Percentiles rank a stretch among this genome's conserved stretches.
Evolutionary conservation across 2,888 invertebrate species (phyloP).

Genomic region (Dicranocentrus wangi): DNA sequence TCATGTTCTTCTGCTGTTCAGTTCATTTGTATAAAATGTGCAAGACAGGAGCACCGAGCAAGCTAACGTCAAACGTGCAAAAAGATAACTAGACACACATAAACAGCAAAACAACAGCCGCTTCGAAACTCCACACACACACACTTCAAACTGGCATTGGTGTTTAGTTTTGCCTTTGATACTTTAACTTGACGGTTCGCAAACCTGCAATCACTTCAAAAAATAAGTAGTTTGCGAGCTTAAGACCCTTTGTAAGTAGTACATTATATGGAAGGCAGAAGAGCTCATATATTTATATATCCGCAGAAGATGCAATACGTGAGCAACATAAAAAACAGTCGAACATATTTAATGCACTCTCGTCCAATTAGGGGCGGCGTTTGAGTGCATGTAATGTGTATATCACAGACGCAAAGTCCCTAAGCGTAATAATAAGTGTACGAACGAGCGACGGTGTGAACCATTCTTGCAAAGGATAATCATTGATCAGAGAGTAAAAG

Average conservation of each 20-base stretch:
- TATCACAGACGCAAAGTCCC: background rate
- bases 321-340: too few relatives aligned
- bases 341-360: background rate
- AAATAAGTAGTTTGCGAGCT: too few relatives aligned
- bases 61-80: slow-evolving; percentile 4
- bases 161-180: background rate
- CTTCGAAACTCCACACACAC: background rate
- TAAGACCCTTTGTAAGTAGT: too few relatives aligned
- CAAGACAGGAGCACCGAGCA: background rate
- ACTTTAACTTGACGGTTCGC: slow-evolving; percentile 3
- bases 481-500: slow-evolving; percentile 14
- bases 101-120: background rate
- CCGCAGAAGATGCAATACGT: too few relatives aligned
- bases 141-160: background rate
- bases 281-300: too few relatives aligned
- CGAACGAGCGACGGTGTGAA: background rate
- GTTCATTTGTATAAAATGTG: too few relatives aligned
- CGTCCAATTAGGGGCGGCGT: slow-evolving; percentile 12
- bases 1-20: too few relatives aligned
- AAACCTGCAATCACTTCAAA: background rate
- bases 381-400: slow-evolving; percentile 11
- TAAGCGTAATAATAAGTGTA: too few relatives aligned
- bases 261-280: too few relatives aligned
- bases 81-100: background rate
- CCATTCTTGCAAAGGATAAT: background rate